Percentiles rank a stretch among this genome's conserved stretches.
phyloP scores from a whole-genome alignment of 2,888 invertebrate species.

The Drymonia ruficornis region DNA sequence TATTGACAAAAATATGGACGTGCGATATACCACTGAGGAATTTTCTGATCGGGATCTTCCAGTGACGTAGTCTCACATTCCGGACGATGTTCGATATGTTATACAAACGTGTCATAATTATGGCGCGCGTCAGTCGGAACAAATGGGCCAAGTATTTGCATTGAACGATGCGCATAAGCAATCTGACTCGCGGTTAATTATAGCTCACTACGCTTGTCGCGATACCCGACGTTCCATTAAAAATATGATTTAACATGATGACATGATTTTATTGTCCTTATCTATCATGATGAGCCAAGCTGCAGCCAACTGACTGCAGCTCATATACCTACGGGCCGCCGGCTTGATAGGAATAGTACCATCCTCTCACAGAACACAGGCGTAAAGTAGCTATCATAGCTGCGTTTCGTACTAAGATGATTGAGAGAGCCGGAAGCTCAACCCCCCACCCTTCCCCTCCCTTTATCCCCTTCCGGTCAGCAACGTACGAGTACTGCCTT shows the following conservation, averaged over 20 bases:
- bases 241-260: no score
- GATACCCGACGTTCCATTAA: slow-evolving; percentile 55
- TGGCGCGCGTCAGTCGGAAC: slow-evolving; percentile 40
- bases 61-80: background rate
- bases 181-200: slow-evolving; percentile 69
- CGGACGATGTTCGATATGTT: slow-evolving; percentile 27
- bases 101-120: slow-evolving; percentile 35
- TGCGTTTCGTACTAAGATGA: no score
- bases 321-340: no score
- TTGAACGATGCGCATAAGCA: slow-evolving; percentile 60
- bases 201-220: slow-evolving; percentile 57
- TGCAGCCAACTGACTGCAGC: no score
- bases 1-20: no score
- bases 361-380: no score
- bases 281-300: background rate
- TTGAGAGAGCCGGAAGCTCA: no score
- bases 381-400: no score
- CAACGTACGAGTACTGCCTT: no score
- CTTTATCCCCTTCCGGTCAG: no score
- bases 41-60: background rate
- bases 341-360: no score
- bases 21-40: background rate
- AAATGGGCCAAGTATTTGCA: slow-evolving; percentile 71
- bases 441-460: no score
- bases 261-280: slow-evolving; percentile 12